Evolutionary conservation across 1,140 invertebrate species (phyloP), one percentile per base, ranked within the genome.

Genomic region (Drosophila leontia): DNA sequence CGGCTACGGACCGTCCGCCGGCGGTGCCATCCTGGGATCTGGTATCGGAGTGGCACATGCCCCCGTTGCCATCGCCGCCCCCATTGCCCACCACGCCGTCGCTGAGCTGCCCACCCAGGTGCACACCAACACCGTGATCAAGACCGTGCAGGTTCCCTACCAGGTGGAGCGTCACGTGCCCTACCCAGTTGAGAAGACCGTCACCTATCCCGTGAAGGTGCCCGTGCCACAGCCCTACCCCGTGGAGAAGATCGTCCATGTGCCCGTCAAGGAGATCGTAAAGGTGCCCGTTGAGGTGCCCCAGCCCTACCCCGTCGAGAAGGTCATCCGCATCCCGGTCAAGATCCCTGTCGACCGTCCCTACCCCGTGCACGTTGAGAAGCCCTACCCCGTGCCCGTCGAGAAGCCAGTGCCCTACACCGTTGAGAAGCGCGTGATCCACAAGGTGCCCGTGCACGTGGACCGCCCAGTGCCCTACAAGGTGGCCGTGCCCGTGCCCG

Each of bases 251-350:
- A 93, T 94, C 93, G 93, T 95, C 82, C 93, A 94, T 77, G 91
- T 94, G 93, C 90, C 94, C 92, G 93, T 95, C 82, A 94, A 94
- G 93, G 93, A 94, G 94, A 94, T 95, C 94, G 92, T 95, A n/a
- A 95, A 95, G 83, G 94, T 95, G 63, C 94, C 94, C 65, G 94
- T 95, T 19, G 94, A 95, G 71, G 94, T 96, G 13, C 94, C 96
- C 60, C 94, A 96, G 80, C 95, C 96, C 59, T 96, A 96, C 90
- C 94, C 94, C 64, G 94, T 94, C 35, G 94, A 94, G 71, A 95
- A 94, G 77, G 86, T 94, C 48, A 77, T 95, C 35, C 86, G 84
- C 57, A 82, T 93, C 7, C 91, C 91, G 35, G 91, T 94, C 17
- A 95, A 95, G 84, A 94, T 95, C 48, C 93, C 93, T 8, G 94